Percentiles rank a stretch among this genome's conserved stretches.
Conservation (phyloP, 2,113 vertebrate species). For the Piliocolobus tephrosceles region DNA sequence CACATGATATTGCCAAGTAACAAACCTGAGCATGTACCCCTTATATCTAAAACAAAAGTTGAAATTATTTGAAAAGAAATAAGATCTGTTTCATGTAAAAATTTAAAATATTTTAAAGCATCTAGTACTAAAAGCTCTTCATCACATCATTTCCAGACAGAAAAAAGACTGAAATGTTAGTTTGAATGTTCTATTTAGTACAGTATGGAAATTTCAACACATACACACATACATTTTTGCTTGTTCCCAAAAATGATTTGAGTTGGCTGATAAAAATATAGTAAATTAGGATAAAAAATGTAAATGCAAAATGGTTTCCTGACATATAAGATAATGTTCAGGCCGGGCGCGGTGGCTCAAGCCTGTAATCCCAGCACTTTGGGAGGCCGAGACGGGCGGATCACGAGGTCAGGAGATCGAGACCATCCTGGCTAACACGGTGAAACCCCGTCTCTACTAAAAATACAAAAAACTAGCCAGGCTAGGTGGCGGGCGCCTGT, state of each 20-base stretch:
- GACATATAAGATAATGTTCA: not conserved
- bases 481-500: too few relatives aligned
- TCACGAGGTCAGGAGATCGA: too few relatives aligned
- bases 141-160: not conserved
- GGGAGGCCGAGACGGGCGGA: too few relatives aligned
- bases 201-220: not conserved
- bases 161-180: not conserved
- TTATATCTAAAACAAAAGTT: too few relatives aligned
- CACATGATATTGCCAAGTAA: too few relatives aligned
- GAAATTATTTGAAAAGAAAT: too few relatives aligned
- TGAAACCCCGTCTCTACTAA: too few relatives aligned
- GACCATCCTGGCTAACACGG: too few relatives aligned
- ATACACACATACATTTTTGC: not conserved
- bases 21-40: too few relatives aligned
- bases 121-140: slow-evolving; percentile 33
- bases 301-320: not conserved
- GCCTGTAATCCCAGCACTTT: too few relatives aligned
- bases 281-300: not conserved
- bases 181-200: not conserved
- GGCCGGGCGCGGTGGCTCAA: too few relatives aligned
- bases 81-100: not conserved
- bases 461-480: too few relatives aligned
- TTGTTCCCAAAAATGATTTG: not conserved
- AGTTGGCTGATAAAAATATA: not conserved
- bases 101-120: slow-evolving; percentile 42